These are phyloP conservation scores for Dolichotis patagonum DNA, from an alignment of 2,113 vertebrate genomes.

Conservation along the genomic window DNA sequence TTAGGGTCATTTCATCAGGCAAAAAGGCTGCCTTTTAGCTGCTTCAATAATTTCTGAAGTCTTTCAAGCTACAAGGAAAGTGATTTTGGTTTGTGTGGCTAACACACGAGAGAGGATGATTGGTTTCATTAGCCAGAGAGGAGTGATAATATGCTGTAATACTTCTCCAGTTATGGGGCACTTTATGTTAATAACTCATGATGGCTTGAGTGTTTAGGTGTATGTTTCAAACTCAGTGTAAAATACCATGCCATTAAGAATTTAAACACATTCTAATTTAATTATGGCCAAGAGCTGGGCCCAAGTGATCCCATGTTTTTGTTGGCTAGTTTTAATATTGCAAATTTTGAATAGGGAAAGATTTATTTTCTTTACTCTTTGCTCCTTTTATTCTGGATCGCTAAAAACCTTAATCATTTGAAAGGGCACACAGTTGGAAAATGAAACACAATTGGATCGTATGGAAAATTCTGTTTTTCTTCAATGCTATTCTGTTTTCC, in stretches of 20 bases:
- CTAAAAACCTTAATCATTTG: slow-evolving; percentile 76
- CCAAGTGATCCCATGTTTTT: slow-evolving; percentile 72
- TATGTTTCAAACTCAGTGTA: slow-evolving; percentile 78
- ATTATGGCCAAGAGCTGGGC: slow-evolving; percentile 75
- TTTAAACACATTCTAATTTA: slow-evolving; percentile 84
- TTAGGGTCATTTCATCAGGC: slow-evolving; percentile 52
- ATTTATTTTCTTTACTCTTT: slow-evolving; percentile 81
- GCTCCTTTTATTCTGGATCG: slow-evolving; percentile 68
- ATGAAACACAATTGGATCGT: slow-evolving; percentile 66
- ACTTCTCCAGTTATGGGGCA: slow-evolving; percentile 77
- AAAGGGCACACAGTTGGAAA: slow-evolving; percentile 74
- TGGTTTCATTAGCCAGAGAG: slow-evolving; percentile 79
- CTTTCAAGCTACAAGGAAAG: slow-evolving; percentile 67
- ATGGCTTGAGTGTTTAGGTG: slow-evolving; percentile 80
- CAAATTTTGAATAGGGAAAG: slow-evolving; percentile 76
- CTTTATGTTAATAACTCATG: slow-evolving; percentile 82
- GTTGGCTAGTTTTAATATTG: slow-evolving; percentile 77
- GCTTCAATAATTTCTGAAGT: slow-evolving; percentile 57
- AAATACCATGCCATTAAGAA: slow-evolving; percentile 80
- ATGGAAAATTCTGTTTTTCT: slow-evolving; percentile 76
- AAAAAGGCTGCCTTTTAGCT: slow-evolving; percentile 62
- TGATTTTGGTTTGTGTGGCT: slow-evolving; percentile 75
- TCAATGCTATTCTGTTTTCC: slow-evolving; percentile 67
- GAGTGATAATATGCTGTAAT: slow-evolving; percentile 71
- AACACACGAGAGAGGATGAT: slow-evolving; percentile 60